Percentiles rank a stretch among this genome's conserved stretches.
Conservation (phyloP, 2,113 vertebrate genomes). For the Speoplatyrhinus poulsoni region DNA sequence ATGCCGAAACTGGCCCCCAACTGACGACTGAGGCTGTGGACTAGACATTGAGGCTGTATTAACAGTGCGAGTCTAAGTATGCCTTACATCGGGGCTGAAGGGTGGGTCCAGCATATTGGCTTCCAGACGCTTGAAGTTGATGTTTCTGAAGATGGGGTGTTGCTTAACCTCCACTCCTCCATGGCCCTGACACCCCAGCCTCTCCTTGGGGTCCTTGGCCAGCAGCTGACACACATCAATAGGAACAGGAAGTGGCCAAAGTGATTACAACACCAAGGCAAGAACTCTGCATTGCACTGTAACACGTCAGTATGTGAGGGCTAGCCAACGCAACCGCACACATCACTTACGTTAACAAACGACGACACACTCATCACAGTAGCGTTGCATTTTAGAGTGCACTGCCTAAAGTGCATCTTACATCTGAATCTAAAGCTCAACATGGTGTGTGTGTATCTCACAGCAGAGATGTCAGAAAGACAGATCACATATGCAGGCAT, state of each 20-base stretch:
- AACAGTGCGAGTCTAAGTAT: background rate
- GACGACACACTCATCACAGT: background rate
- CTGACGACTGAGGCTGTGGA: constrained; percentile 7
- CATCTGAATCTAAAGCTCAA: background rate
- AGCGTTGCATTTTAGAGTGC: background rate
- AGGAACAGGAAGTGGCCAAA: constrained; percentile 10
- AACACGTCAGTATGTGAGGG: background rate
- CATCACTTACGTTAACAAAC: background rate
- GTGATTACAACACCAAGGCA: background rate
- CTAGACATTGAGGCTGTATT: background rate
- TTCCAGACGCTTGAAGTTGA: constrained; percentile 92
- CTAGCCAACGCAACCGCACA: too few relatives aligned
- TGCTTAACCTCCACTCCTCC: constrained; percentile 83
- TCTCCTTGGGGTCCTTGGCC: constrained; percentile 83
- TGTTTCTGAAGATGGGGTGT: constrained; percentile 86
- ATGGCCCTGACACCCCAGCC: constrained; percentile 83
- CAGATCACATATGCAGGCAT: constrained; percentile 11
- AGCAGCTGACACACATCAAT: constrained; percentile 76
- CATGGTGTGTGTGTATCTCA: background rate
- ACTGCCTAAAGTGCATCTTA: background rate
- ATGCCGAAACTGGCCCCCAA: constrained; percentile 22
- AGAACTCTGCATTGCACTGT: too few relatives aligned
- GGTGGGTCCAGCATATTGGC: constrained; percentile 88
- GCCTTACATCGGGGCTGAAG: constrained; percentile 88
- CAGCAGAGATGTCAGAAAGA: background rate